Evolutionary conservation across 2,113 vertebrate genomes (phyloP).

Genomic region (Antigone vipio): DNA sequence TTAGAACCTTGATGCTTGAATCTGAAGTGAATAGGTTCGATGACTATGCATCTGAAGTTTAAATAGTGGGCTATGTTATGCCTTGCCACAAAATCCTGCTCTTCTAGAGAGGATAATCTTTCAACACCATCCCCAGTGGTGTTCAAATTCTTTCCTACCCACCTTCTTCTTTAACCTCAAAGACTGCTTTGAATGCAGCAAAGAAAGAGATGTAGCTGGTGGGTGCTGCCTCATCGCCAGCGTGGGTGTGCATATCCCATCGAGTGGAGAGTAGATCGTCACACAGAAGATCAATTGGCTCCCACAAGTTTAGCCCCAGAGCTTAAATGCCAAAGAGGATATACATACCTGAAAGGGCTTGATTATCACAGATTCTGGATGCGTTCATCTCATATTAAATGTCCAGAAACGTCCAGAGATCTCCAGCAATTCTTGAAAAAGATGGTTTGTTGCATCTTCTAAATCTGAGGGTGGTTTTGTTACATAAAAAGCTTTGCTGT

Average conservation of each 20-base stretch:
- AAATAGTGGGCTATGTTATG: not conserved
- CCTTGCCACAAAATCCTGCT: not conserved
- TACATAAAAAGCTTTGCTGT: not conserved
- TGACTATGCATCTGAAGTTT: not conserved
- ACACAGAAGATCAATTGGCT: not conserved
- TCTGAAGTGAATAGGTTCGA: not conserved
- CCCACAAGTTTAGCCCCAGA: not conserved
- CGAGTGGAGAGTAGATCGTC: not conserved
- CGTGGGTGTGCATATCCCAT: fast-evolving
- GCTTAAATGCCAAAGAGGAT: not conserved
- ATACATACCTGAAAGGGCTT: not conserved
- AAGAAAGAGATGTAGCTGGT: not conserved
- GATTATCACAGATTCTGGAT: not conserved
- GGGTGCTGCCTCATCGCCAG: not conserved
- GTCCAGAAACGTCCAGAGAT: not conserved
- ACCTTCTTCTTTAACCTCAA: not conserved
- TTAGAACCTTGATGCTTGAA: not conserved
- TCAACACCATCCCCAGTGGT: not conserved
- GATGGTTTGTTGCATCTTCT: not conserved
- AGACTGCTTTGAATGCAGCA: not conserved
- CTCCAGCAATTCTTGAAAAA: not conserved
- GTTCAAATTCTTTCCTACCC: not conserved
- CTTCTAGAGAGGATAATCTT: not conserved
- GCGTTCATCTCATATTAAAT: not conserved
- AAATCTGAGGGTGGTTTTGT: not conserved